phyloP scores from a whole-genome alignment of 2,113 vertebrate genomes.

The Oryzias melastigma region DNA sequence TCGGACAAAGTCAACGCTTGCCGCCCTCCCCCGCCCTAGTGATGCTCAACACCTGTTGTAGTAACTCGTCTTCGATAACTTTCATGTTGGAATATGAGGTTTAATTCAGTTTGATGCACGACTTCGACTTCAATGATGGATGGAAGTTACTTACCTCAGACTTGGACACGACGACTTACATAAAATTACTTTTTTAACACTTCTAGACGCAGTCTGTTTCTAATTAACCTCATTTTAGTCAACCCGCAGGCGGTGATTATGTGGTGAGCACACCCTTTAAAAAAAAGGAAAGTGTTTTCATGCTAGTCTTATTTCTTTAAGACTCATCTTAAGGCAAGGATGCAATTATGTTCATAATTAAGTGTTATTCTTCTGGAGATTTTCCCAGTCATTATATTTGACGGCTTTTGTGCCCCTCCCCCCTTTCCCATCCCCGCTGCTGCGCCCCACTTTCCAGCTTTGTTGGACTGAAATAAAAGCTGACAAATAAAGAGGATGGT shows the following conservation, averaged over 20 bases:
- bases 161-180: constrained; percentile 12
- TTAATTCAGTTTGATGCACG: no score
- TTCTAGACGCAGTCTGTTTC: constrained; percentile 31
- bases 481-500: constrained; percentile 4
- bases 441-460: not conserved
- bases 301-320: constrained; percentile 21
- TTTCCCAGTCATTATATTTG: constrained; percentile 19
- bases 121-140: no score
- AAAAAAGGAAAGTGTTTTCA: constrained; percentile 27
- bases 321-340: constrained; percentile 32
- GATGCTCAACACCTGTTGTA: no score
- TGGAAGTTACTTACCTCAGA: constrained; percentile 12
- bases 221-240: constrained; percentile 66
- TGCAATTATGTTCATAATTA: constrained; percentile 49
- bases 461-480: not conserved
- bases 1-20: no score
- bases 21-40: no score
- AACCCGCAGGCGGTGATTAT: constrained; percentile 63
- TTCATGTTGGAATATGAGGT: no score
- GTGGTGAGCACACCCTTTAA: constrained; percentile 43
- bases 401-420: not conserved
- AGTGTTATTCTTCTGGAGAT: constrained; percentile 27
- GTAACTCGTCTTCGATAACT: no score
- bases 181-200: constrained; percentile 25
- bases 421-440: not conserved